phyloP scores from a whole-genome alignment of 2,888 invertebrate genomes.

The Aquatica leii region DNA sequence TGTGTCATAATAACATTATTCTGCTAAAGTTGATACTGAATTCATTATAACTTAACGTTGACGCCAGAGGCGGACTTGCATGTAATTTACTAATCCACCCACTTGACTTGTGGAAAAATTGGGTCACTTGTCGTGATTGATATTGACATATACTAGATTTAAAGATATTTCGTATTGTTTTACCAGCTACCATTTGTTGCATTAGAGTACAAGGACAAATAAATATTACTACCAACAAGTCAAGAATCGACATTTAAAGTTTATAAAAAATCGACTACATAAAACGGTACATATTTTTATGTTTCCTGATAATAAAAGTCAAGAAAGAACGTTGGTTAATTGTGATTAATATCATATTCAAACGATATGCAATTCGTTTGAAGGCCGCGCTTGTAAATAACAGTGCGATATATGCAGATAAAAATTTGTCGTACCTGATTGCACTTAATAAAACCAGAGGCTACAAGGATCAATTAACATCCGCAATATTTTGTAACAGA shows the following conservation, averaged over 20 bases:
- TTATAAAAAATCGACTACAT: neutral
- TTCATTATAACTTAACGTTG: slow-evolving; percentile 15
- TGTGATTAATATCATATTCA: slow-evolving; percentile 17
- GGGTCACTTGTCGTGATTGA: slow-evolving; percentile 28
- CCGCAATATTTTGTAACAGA: too few relatives aligned
- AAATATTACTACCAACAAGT: too few relatives aligned
- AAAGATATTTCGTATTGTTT: slow-evolving; percentile 17
- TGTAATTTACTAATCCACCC: slow-evolving; percentile 23
- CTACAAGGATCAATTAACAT: neutral
- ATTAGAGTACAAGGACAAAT: neutral
- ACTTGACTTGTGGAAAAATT: slow-evolving; percentile 27
- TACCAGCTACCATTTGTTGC: slow-evolving; percentile 8
- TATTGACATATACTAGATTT: slow-evolving; percentile 25
- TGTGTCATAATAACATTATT: slow-evolving; percentile 20
- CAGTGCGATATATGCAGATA: too few relatives aligned
- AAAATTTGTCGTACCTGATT: neutral
- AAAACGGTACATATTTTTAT: too few relatives aligned
- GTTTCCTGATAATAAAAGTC: slow-evolving; percentile 21
- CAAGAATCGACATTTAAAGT: slow-evolving; percentile 5
- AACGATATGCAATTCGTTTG: neutral
- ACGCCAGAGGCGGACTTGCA: slow-evolving; percentile 20
- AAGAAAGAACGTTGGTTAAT: slow-evolving; percentile 15
- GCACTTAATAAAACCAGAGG: slow-evolving; percentile 8
- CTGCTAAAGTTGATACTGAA: slow-evolving; percentile 9
- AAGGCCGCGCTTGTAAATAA: slow-evolving; percentile 16